Evolutionary conservation across 37 sponge, comb jelly and placozoan species (phyloP).

Genomic region (Axinella damicornis): DNA sequence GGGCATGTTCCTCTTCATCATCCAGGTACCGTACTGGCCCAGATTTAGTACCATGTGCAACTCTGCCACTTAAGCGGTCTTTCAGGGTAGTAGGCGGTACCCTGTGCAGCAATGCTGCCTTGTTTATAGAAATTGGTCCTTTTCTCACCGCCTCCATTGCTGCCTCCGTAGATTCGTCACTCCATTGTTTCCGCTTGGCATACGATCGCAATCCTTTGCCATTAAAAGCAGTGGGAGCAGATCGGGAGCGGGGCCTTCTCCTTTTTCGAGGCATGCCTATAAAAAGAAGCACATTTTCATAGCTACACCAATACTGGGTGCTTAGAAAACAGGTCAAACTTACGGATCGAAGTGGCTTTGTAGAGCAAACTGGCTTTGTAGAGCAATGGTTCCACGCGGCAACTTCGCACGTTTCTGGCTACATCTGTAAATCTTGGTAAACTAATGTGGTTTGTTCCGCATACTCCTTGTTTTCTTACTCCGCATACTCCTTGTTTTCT

Average conservation of each 20-base stretch:
- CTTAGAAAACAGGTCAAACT: too few species aligned
- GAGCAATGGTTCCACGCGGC: not conserved
- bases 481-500: not conserved
- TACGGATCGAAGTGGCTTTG: not conserved
- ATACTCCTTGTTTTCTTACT: not conserved
- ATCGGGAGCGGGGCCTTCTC: not conserved
- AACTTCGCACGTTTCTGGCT: not conserved
- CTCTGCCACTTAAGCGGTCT: conserved; percentile 15
- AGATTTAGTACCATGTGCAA: conserved; percentile 14
- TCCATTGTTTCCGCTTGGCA: conserved; percentile 8
- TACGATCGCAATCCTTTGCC: not conserved
- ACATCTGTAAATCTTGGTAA: too few species aligned
- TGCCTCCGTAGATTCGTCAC: conserved; percentile 20
- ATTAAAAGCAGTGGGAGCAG: not conserved
- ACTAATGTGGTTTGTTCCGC: not conserved
- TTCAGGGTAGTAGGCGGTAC: conserved; percentile 15
- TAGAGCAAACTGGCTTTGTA: not conserved
- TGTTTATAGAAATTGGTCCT: not conserved
- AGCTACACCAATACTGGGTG: too few species aligned
- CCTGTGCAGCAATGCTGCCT: not conserved
- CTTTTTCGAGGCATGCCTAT: conserved; percentile 1
- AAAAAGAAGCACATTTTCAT: not conserved
- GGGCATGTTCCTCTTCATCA: not conserved
- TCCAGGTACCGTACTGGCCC: not conserved
- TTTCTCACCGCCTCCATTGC: conserved; percentile 13